Evolutionary conservation across 2,888 invertebrate species (phyloP).

Genomic region (Acheta domesticus): DNA sequence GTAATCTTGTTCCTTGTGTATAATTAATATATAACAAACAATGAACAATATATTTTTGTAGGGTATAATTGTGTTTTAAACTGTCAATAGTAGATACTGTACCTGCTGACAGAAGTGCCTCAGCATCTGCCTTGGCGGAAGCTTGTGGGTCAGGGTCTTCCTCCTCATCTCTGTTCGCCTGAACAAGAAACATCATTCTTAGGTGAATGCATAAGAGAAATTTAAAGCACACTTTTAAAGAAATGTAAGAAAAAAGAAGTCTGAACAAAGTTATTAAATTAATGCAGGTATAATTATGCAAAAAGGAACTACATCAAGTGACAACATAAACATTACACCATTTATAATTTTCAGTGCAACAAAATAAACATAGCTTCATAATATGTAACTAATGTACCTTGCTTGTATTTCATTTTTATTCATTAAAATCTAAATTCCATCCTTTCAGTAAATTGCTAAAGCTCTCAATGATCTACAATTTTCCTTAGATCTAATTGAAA

Average conservation of each 20-base stretch:
- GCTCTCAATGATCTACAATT: too few species aligned
- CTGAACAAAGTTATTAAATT: too few species aligned
- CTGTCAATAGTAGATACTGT: constrained; percentile 1
- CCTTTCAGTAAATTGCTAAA: too few species aligned
- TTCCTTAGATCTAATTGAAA: too few species aligned
- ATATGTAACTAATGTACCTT: too few species aligned
- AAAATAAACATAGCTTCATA: background rate
- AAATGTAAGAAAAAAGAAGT: too few species aligned
- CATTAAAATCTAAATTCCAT: too few species aligned
- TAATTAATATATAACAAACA: background rate
- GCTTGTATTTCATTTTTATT: too few species aligned
- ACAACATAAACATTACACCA: too few species aligned
- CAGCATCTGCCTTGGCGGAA: constrained; percentile 50
- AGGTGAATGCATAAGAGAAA: background rate
- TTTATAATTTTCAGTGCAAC: background rate
- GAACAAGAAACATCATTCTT: background rate
- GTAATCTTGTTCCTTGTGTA: background rate
- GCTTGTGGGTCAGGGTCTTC: constrained; percentile 48
- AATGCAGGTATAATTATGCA: too few species aligned
- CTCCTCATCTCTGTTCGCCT: constrained; percentile 53
- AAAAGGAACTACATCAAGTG: too few species aligned
- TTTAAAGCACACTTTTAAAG: too few species aligned
- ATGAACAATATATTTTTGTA: background rate
- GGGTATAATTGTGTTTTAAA: background rate
- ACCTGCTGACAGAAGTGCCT: constrained; percentile 44